These are phyloP conservation scores for Eustalomyia histrio DNA, from an alignment of 2,888 invertebrate genomes.

Conservation along the genomic window DNA sequence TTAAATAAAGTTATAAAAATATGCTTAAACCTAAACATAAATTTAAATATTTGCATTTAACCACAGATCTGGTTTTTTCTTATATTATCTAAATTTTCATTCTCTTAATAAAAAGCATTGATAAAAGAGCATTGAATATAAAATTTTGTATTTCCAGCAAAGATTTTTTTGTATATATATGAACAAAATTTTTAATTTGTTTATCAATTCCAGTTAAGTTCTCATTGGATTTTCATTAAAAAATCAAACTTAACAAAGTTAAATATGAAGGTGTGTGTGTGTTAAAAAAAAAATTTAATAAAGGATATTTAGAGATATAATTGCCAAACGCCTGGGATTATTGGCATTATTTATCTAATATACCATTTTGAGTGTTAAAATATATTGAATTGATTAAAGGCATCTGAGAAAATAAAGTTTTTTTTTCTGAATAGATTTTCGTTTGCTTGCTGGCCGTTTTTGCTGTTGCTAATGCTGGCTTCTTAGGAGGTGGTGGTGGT, in stretches of 20 bases:
- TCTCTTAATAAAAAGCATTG: neutral
- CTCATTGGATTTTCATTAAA: slow-evolving; percentile 41
- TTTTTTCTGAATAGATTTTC: slow-evolving; percentile 58
- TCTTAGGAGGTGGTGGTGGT: slow-evolving; percentile 44
- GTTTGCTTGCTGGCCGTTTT: slow-evolving; percentile 65
- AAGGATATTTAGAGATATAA: neutral
- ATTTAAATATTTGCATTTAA: neutral
- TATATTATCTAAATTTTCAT: neutral
- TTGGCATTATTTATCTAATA: slow-evolving; percentile 5
- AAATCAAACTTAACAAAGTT: slow-evolving; percentile 24
- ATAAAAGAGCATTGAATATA: neutral
- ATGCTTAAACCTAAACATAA: neutral
- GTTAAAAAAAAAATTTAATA: neutral
- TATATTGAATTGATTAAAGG: neutral
- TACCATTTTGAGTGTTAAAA: neutral
- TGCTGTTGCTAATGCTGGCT: slow-evolving; percentile 64
- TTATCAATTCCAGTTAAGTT: slow-evolving; percentile 49
- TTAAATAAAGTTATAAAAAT: neutral
- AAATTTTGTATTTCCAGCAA: neutral
- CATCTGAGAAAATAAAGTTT: neutral
- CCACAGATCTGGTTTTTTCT: neutral
- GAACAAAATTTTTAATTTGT: neutral
- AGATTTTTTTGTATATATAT: slow-evolving; percentile 48
- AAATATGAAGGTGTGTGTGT: slow-evolving; percentile 56
- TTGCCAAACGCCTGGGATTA: slow-evolving; percentile 44